Evolutionary conservation across 2,888 invertebrate genomes (phyloP), one percentile per base, ranked within the genome.

Genomic region (Leucophora obtusa): DNA sequence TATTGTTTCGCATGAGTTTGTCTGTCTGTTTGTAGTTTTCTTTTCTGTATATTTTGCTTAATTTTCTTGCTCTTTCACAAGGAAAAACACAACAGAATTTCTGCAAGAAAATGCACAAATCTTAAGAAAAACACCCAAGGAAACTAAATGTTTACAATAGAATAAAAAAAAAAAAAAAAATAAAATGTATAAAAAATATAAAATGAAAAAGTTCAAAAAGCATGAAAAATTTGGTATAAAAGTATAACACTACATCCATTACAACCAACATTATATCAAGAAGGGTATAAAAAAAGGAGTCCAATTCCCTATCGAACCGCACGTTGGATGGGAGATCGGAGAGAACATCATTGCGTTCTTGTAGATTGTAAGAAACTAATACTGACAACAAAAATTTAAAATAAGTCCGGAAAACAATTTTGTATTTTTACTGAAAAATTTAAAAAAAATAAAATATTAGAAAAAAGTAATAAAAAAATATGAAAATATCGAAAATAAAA

Each of bases 121-220:
- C 73, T 77, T 74, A 81, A 70, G 76, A 66, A 81, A 72, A 77
- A 33, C 54, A 81, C 65, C 73, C 63, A 77, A 81, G 73, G 77
- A 81, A 77, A 74, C 77, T 77, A 66, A 77, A 74, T 81, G 69
- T 76, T 81, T 74, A 81, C 60, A 77, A 74, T 63, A 47, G 43
- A 76, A 59, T 65, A 77, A 47, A 51, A 59, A 79, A 58, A 70
- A 14, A 69, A 68, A 53, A 63, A 51, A 58, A 71, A 65, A 51
- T 24, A 17, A 10, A 17, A 15, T 7, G 51, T 47, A 28, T 50
- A 21, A 21, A 21, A 5, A 66, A 11, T 6, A 21, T 69, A 15
- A 56, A 63, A 28, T 15, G 21, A 21, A 17, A 58, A 53, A 21
- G 50, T 18, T 38, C 15, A 58, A 35, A 24, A 66, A 56, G 5